These are phyloP conservation scores for Synergus japonicus DNA, from an alignment of 2,888 invertebrate species.

Conservation along the genomic window DNA sequence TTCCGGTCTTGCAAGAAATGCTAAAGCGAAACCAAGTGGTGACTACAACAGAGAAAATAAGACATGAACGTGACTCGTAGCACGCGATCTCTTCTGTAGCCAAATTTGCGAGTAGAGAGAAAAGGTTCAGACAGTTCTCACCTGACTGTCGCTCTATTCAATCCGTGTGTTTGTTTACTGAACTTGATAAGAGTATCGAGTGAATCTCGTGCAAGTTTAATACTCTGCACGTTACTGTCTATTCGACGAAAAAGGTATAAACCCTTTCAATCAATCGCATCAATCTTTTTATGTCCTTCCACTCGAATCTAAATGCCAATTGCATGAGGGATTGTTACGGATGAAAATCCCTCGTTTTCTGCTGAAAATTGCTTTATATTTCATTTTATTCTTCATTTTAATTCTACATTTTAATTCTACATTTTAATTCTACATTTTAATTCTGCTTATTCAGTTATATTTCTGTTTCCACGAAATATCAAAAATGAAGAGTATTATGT, in stretches of 20 bases:
- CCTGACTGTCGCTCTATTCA: background rate
- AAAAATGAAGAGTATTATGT: background rate
- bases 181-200: background rate
- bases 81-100: background rate
- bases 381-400: background rate
- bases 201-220: background rate
- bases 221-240: background rate
- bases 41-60: background rate
- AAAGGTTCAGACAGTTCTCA: background rate
- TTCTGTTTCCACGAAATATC: background rate
- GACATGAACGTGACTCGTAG: background rate
- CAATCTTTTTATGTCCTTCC: background rate
- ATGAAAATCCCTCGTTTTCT: background rate
- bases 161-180: background rate
- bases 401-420: no score
- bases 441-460: background rate
- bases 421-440: background rate
- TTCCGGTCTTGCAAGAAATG: background rate
- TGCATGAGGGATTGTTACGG: background rate
- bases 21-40: background rate
- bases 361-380: background rate
- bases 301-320: background rate
- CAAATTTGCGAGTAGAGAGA: background rate
- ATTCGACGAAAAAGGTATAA: background rate
- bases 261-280: slow-evolving; percentile 4